Conservation (phyloP, 2,797 vertebrate species). For the Sebastes alutus region DNA sequence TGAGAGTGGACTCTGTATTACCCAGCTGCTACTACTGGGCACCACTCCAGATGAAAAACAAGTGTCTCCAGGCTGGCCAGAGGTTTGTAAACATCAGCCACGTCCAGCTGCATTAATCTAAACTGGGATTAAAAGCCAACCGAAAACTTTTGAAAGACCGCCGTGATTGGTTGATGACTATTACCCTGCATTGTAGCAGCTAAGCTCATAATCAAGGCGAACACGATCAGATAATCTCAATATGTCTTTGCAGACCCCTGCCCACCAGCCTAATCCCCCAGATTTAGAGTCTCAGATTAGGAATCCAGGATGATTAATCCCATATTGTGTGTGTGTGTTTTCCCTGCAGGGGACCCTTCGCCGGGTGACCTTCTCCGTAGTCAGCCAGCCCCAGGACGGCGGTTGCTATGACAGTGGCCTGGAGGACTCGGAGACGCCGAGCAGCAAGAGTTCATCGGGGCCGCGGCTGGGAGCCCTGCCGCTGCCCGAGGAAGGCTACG, state of each 20-base stretch:
- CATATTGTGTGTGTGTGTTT: constrained; percentile 69
- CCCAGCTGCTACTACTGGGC: constrained; percentile 45
- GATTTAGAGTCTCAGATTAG: constrained; percentile 74
- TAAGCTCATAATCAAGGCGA: constrained; percentile 74
- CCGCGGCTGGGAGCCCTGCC: constrained; percentile 95
- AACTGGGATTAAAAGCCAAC: constrained; percentile 69
- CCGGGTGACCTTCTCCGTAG: constrained; percentile 99
- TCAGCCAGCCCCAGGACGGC: constrained; percentile 95
- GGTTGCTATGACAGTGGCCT: constrained; percentile 99
- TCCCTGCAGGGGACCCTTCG: constrained; percentile 89
- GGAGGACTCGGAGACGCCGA: constrained; percentile 98
- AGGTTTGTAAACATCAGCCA: constrained; percentile 70
- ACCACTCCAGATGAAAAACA: constrained; percentile 44
- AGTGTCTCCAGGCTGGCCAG: constrained; percentile 24
- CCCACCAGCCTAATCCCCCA: constrained; percentile 67
- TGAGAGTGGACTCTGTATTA: constrained; percentile 16
- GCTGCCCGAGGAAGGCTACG: constrained; percentile 97
- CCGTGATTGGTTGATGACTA: constrained; percentile 68
- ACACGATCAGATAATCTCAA: constrained; percentile 75
- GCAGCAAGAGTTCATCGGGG: constrained; percentile 98
- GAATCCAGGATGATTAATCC: constrained; percentile 77
- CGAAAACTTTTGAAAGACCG: constrained; percentile 56
- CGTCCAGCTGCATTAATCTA: constrained; percentile 64
- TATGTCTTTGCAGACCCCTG: constrained; percentile 69
- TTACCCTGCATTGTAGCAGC: constrained; percentile 67